Base-by-base conservation (phyloP, 2,797 vertebrate species). In the Galaxias olidus region DNA sequence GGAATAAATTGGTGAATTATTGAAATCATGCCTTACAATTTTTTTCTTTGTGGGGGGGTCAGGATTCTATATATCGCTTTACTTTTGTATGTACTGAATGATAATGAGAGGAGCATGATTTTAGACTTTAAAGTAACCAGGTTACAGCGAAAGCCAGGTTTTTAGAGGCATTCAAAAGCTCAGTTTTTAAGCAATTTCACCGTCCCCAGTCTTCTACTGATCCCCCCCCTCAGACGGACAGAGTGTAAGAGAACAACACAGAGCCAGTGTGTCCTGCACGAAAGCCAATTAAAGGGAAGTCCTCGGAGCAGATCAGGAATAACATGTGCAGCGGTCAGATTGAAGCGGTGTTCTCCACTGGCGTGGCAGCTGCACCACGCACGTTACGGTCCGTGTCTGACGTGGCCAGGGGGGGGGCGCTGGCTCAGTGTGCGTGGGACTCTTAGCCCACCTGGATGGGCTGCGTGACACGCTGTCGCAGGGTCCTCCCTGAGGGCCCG, bases 391-490 rank as follows among this genome's bases (percentile, higher is more conserved):
- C 58, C 58, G 9, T 11, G 9, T 12, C 12, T 9, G 14, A 40
- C 30, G 4, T 7, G 59, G 44, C 46, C 45, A 14, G 18, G 40
- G 61, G 66, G 71, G 47, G 4, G 62, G 49, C 74, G 83, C 78
- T 86, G 82, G 86, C 74, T 84, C 63, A 61, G 41, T 73, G 84
- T 82, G 75, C 72, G 56, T 10, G 61, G 71, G 71, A 74, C 6
- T 63, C 73, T 75, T 81, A 83, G 67, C 74, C 75, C 69, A 78
- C 62, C 67, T 78, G 63, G 69, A 77, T 44, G 68, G 69, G 51
- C 81, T 80, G 84, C 75, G 71, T 86, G 84, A 84, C 83, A 84
- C n/a, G n/a, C 71, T 48, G 72, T 71, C 79, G 74, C 77, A 71
- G 59, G 79, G 82, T 86, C 77, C 71, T 47, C 42, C 45, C 44